Conservation (phyloP, 2,113 vertebrate genomes). For the Anoplopoma fimbria region DNA sequence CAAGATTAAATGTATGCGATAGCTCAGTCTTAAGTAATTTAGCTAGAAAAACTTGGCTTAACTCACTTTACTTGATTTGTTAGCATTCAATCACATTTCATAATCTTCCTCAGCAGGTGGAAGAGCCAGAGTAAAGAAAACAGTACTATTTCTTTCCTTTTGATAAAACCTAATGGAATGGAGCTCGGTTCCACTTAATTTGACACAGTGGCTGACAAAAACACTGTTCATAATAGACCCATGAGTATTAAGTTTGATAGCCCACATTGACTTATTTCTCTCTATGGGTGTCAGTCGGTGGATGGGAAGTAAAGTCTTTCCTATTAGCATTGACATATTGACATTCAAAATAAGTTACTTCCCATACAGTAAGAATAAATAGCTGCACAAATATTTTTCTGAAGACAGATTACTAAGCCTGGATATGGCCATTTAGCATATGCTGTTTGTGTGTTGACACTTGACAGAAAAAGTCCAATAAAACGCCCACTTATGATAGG, state of each 20-base stretch:
- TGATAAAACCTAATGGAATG: neutral
- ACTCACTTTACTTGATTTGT: neutral
- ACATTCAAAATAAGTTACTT: neutral
- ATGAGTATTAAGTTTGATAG: neutral
- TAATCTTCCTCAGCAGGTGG: neutral
- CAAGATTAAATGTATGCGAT: neutral
- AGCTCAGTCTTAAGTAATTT: neutral
- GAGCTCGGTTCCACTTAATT: no score
- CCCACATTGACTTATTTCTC: neutral
- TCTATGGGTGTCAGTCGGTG: neutral
- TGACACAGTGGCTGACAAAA: neutral
- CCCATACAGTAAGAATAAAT: neutral
- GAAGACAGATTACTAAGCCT: neutral
- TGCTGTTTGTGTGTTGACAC: neutral
- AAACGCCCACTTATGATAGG: neutral
- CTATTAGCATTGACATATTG: neutral
- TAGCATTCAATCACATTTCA: neutral
- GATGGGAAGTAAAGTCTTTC: neutral
- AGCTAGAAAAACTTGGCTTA: neutral
- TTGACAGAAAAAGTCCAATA: neutral
- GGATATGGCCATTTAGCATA: neutral
- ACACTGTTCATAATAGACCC: no score
- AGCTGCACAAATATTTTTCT: neutral
- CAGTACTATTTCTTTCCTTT: neutral
- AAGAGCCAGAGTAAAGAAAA: no score